A percentile compares a stretch with the other conserved stretches of the same genome.
Evolutionary conservation across 2,113 vertebrate species (phyloP).

Genomic region (Raja brachyura): DNA sequence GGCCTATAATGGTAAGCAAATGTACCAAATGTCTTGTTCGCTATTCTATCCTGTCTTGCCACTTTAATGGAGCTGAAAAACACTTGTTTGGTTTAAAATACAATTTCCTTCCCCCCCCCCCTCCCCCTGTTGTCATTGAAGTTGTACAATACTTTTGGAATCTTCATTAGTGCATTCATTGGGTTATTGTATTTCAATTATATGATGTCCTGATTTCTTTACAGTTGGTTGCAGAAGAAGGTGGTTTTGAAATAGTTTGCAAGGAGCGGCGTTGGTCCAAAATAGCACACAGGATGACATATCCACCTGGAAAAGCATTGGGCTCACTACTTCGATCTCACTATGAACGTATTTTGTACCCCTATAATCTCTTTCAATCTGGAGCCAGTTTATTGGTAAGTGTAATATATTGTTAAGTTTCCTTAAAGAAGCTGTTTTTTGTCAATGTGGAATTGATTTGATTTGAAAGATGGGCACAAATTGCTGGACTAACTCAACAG

Average conservation of each 20-base stretch:
- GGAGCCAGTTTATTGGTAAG: conserved; percentile 87
- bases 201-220: conserved; percentile 42
- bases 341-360: conserved; percentile 87
- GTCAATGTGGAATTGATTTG: not conserved
- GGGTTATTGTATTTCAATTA: no score
- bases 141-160: no score
- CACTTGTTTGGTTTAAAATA: no score
- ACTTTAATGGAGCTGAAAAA: no score
- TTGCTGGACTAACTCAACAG: no score
- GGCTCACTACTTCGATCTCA: conserved; percentile 91
- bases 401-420: conserved; percentile 25
- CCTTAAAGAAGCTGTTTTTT: not conserved
- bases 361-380: conserved; percentile 87
- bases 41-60: no score
- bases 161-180: no score
- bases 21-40: no score
- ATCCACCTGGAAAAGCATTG: conserved; percentile 86
- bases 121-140: no score
- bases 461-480: no score
- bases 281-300: conserved; percentile 88
- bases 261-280: conserved; percentile 92
- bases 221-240: conserved; percentile 91
- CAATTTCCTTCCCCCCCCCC: no score
- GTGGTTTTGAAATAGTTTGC: conserved; percentile 86
- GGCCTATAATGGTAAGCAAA: no score